These are phyloP conservation scores for Pseudachorutes palmiensis DNA, from an alignment of 1,140 invertebrate species.

Conservation along the genomic window DNA sequence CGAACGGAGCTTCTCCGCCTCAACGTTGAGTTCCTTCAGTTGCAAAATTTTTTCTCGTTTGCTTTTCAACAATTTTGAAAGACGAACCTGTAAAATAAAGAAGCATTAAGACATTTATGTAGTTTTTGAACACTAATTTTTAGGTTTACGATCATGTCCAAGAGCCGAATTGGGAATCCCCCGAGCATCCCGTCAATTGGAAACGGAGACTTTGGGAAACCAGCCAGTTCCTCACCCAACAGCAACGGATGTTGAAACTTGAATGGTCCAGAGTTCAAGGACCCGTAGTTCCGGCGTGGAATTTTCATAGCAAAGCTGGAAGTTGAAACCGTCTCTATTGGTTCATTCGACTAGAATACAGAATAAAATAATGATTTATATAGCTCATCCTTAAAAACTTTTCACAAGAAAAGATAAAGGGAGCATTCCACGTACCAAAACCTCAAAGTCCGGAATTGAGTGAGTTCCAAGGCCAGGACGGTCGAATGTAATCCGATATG, in stretches of 20 bases:
- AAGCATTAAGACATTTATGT: too few species aligned
- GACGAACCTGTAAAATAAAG: conserved; percentile 49
- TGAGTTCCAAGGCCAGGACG: conserved; percentile 85
- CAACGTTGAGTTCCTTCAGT: conserved; percentile 78
- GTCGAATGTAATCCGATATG: conserved; percentile 96
- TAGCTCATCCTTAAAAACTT: conserved; percentile 19
- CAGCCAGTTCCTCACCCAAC: conserved; percentile 42
- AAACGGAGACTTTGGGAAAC: conserved; percentile 43
- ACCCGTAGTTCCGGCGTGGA: conserved; percentile 51
- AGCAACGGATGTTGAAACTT: conserved; percentile 39
- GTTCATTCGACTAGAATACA: conserved; percentile 64
- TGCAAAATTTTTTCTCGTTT: conserved; percentile 74
- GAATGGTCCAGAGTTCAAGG: conserved; percentile 20
- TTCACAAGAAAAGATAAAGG: conserved; percentile 1
- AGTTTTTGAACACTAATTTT: too few species aligned
- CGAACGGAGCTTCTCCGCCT: conserved; percentile 77
- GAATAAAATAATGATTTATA: conserved; percentile 16
- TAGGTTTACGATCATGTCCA: conserved; percentile 70
- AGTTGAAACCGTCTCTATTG: conserved; percentile 79
- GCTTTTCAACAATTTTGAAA: conserved; percentile 73
- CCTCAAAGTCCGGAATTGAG: conserved; percentile 94
- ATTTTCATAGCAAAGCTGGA: conserved; percentile 75
- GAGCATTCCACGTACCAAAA: conserved; percentile 54
- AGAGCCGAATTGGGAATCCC: conserved; percentile 72
- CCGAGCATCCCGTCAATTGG: conserved; percentile 54